Evolutionary conservation across 2,797 vertebrate species (phyloP), one percentile per base, ranked within the genome.

Genomic region (Acipenser oxyrinchus): DNA sequence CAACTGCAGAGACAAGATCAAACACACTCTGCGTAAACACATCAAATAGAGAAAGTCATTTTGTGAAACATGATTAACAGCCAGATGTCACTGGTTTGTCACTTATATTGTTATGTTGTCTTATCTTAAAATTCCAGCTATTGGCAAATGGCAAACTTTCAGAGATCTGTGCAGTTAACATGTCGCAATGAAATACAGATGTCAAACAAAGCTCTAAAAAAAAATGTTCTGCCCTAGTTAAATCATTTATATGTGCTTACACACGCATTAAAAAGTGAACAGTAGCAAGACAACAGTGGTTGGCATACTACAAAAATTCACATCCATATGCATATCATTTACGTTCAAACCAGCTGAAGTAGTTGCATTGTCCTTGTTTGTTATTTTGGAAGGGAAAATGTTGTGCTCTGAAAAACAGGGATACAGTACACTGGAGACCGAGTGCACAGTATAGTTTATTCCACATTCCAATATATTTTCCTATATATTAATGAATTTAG

Each of bases 91-190:
- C n/a, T 52, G 10, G 57, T 62, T 7, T 61, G 23, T 60, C 70
- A 60, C 49, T 63, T 52, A 50, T 61, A 69, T 65, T 65, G 51
- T 66, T 69, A 9, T 11, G 51, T 49, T 23, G 50, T 49, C 57
- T 66, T 68, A 69, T 69, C 67, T 69, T 52, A 13, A 60, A 50
- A 18, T 67, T 61, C 68, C 68, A 72, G 65, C 62, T 61, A 48
- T 63, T 11, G 51, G 23, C 48, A 51, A 50, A 66, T 60, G 48
- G 37, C 11, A 48, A 13, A 23, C 48, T 49, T 55, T 60, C 61
- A 60, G 60, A 53, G 57, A 11, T 52, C 3, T 57, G 50, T 7
- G 51, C 60, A 58, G 65, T 69, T 60, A 72, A 72, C 51, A 55
- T 64, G 68, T 63, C 48, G 48, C 11, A 18, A 12, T 64, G 71